A percentile compares a stretch with the other conserved stretches of the same genome.
phyloP scores from a whole-genome alignment of 53 echinoderm and acorn worm species.

The Antedon mediterranea region DNA sequence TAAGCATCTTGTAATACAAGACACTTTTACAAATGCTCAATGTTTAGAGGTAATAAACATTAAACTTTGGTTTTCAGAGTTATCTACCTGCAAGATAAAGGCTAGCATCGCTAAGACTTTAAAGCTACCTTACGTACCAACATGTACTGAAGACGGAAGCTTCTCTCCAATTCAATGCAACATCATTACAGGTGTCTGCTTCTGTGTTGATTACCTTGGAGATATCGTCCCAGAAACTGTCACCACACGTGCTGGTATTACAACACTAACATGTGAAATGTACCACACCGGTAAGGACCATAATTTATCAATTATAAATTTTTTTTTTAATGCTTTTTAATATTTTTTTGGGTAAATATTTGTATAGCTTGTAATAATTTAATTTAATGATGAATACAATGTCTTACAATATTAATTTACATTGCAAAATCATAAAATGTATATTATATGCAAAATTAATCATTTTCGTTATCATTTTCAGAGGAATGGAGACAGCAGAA shows the following conservation, averaged over 20 bases:
- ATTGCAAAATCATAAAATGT: too few species aligned
- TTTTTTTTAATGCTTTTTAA: too few species aligned
- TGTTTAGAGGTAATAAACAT: too few species aligned
- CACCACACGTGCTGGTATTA: background rate
- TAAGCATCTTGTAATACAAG: too few species aligned
- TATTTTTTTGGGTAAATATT: too few species aligned
- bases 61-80: background rate
- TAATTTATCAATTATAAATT: background rate
- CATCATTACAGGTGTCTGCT: constrained; percentile 24
- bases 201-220: constrained; percentile 28
- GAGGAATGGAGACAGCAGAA: background rate
- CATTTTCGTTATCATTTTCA: background rate
- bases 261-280: background rate
- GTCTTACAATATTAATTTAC: too few species aligned
- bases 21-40: too few species aligned
- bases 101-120: background rate
- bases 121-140: constrained; percentile 2
- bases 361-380: too few species aligned
- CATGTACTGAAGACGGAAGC: constrained; percentile 15
- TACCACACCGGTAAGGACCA: background rate
- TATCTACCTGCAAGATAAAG: background rate
- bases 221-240: constrained; percentile 24
- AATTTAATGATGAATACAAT: too few species aligned
- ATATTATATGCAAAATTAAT: too few species aligned
- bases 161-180: constrained; percentile 34